Percentiles rank a stretch among this genome's conserved stretches.
phyloP scores from a whole-genome alignment of 2,888 invertebrate species.

The Dasypogon diadema region DNA sequence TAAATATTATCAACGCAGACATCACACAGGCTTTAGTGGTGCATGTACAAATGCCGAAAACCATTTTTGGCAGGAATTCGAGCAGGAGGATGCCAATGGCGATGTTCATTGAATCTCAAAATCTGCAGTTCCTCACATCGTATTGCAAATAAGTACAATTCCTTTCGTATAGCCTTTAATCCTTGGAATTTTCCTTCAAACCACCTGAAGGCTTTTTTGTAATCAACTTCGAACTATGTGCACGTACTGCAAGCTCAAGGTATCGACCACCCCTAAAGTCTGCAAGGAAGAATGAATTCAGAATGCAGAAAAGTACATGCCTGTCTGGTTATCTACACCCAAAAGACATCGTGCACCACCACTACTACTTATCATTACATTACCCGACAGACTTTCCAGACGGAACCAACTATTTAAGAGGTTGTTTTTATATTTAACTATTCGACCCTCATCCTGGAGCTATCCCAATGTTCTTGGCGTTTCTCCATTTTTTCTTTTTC shows the following conservation, averaged over 20 bases:
- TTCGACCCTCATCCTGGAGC: conserved; percentile 48
- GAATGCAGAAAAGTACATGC: conserved; percentile 50
- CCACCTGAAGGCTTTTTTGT: conserved; percentile 49
- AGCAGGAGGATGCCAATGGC: conserved; percentile 33
- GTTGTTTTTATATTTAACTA: conserved; percentile 50
- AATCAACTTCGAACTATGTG: conserved; percentile 49
- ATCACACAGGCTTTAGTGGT: not conserved
- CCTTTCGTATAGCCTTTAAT: conserved; percentile 34
- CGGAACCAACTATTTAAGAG: conserved; percentile 50
- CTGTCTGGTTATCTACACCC: conserved; percentile 49
- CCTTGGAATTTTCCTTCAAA: conserved; percentile 42
- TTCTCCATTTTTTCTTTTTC: conserved; percentile 45
- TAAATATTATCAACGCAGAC: conserved; percentile 15
- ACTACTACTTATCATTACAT: conserved; percentile 35
- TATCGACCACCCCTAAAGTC: conserved; percentile 44
- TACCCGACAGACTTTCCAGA: conserved; percentile 49
- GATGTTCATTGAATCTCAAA: conserved; percentile 39
- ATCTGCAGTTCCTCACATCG: conserved; percentile 42
- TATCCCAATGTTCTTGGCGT: conserved; percentile 50
- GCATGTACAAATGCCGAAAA: not conserved
- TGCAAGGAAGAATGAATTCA: conserved; percentile 43
- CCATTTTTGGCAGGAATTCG: not conserved
- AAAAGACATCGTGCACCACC: conserved; percentile 39
- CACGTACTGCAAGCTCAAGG: conserved; percentile 44
- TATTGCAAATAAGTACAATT: conserved; percentile 36